phyloP scores from a whole-genome alignment of 2,888 invertebrate species.

The Caenorhabditis japonica region DNA sequence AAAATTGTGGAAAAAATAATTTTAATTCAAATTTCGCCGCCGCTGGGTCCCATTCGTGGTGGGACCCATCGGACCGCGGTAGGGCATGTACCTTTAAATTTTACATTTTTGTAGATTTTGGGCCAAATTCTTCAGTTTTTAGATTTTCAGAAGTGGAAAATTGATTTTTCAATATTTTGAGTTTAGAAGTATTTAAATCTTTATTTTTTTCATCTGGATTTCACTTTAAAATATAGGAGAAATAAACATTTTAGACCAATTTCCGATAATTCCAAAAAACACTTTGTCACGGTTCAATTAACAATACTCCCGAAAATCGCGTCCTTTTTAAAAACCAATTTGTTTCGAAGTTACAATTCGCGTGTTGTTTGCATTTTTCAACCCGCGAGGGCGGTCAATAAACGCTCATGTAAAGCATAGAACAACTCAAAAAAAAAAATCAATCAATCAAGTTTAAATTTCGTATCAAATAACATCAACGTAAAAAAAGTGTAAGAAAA shows the following conservation, averaged over 20 bases:
- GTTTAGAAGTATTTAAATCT: too few species aligned
- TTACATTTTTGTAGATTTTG: too few species aligned
- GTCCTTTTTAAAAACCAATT: background rate
- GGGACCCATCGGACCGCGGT: background rate
- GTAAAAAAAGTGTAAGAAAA: background rate
- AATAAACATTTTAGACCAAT: too few species aligned
- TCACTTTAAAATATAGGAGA: background rate
- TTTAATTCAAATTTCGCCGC: slow-evolving; percentile 17
- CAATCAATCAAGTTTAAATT: background rate
- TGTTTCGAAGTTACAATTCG: background rate
- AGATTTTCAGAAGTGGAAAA: too few species aligned
- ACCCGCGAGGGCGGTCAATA: background rate
- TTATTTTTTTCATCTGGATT: too few species aligned
- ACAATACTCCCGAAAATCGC: too few species aligned
- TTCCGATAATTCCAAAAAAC: too few species aligned
- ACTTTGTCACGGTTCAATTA: too few species aligned
- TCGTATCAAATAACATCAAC: background rate
- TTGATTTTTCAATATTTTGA: too few species aligned
- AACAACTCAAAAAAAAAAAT: too few species aligned
- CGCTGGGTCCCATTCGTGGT: background rate
- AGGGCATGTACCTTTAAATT: slow-evolving; percentile 8
- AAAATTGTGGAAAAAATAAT: too few species aligned
- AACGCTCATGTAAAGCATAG: background rate
- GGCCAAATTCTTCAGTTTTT: too few species aligned
- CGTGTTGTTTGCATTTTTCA: background rate